phyloP scores from a whole-genome alignment of 2,113 vertebrate genomes.

The Planiliza haematocheilus region DNA sequence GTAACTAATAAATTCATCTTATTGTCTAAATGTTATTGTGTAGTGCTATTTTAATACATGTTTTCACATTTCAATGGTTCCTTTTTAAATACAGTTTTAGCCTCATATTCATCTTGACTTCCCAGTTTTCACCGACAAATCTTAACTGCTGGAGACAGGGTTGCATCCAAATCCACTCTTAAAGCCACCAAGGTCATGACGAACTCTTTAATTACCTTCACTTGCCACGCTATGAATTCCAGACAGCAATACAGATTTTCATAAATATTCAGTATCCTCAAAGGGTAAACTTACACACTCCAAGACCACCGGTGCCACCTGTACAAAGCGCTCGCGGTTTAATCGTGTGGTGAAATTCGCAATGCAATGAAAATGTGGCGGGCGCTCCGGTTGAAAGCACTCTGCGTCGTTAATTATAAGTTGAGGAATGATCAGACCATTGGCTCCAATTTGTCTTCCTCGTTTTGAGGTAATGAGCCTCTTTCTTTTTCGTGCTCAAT shows the following conservation, averaged over 20 bases:
- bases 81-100: no score
- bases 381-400: slow-evolving; percentile 10
- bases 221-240: neutral
- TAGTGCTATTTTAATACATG: no score
- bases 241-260: neutral
- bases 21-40: no score
- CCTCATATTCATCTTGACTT: no score
- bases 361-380: neutral
- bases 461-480: slow-evolving; percentile 67
- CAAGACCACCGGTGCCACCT: slow-evolving; percentile 1
- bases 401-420: slow-evolving; percentile 51
- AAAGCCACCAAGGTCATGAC: no score
- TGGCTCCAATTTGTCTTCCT: slow-evolving; percentile 63
- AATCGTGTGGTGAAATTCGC: neutral
- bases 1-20: no score
- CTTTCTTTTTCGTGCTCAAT: slow-evolving; percentile 51
- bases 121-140: no score
- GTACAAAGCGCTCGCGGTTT: slow-evolving; percentile 8
- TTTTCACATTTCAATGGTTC: no score
- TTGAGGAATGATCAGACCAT: slow-evolving; percentile 50
- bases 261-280: neutral
- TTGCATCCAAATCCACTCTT: no score
- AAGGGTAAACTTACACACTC: neutral
- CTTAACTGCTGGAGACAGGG: no score
- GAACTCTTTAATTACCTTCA: neutral